These are phyloP conservation scores for Enteromius radiatus DNA, from an alignment of 2,797 vertebrate species.

Conservation along the genomic window DNA sequence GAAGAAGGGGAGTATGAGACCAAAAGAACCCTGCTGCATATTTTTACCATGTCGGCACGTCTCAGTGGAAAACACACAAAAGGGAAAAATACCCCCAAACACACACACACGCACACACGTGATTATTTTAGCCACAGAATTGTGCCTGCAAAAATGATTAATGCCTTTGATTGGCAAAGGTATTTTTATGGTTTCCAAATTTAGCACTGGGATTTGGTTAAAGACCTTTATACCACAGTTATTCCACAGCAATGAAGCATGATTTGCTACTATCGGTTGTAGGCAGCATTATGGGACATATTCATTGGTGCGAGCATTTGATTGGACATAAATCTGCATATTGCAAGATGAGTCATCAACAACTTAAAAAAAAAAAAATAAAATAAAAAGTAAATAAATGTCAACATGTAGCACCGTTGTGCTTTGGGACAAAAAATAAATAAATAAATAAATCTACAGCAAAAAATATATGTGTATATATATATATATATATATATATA, in stretches of 20 bases:
- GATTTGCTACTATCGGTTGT: neutral
- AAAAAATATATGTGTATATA: too few species aligned
- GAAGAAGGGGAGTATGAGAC: neutral
- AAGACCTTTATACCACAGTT: constrained; percentile 1
- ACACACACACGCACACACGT: neutral
- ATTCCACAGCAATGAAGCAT: neutral
- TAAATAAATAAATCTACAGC: too few species aligned
- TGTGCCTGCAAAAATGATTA: neutral
- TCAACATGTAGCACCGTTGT: too few species aligned
- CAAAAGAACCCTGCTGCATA: constrained; percentile 30
- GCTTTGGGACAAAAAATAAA: too few species aligned
- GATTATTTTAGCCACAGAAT: constrained; percentile 10
- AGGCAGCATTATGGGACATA: neutral
- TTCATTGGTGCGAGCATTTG: neutral
- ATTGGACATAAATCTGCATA: too few species aligned
- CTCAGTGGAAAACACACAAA: constrained; percentile 13
- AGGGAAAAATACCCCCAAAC: constrained; percentile 9
- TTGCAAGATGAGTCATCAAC: too few species aligned
- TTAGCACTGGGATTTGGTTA: neutral
- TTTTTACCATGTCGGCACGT: constrained; percentile 34
- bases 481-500: too few species aligned
- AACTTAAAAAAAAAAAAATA: too few species aligned
- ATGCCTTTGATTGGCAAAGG: neutral
- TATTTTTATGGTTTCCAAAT: constrained; percentile 2
- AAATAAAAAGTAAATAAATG: too few species aligned